Percentiles rank a stretch among this genome's conserved stretches.
phyloP scores from a whole-genome alignment of 2,888 invertebrate genomes.

The Chrysolina americana region DNA sequence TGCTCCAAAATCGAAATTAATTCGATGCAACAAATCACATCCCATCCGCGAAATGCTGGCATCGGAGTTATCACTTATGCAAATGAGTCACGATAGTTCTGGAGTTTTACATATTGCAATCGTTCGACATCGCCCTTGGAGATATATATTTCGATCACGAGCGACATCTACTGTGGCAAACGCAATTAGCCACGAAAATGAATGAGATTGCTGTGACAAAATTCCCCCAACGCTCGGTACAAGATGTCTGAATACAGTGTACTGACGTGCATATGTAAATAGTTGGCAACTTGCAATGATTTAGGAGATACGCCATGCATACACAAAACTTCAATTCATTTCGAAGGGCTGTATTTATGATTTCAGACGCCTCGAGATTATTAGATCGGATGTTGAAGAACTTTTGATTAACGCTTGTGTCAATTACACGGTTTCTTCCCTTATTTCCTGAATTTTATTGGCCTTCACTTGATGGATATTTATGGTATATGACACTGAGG shows the following conservation, averaged over 20 bases:
- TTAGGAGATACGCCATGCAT: constrained; percentile 38
- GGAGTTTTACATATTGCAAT: constrained; percentile 43
- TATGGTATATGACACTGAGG: no score
- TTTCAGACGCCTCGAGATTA: constrained; percentile 19
- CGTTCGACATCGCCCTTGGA: constrained; percentile 32
- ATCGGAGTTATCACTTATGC: constrained; percentile 43
- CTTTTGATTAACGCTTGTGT: constrained; percentile 4
- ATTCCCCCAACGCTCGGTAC: constrained; percentile 32
- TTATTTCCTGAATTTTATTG: no score
- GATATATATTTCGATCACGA: constrained; percentile 52
- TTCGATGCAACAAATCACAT: not conserved
- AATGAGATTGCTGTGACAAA: constrained; percentile 30
- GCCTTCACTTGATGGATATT: no score
- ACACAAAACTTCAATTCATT: constrained; percentile 32
- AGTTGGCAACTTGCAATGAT: constrained; percentile 47
- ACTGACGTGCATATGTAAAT: constrained; percentile 51
- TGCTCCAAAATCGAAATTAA: not conserved
- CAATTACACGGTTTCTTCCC: not conserved
- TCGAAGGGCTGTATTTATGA: constrained; percentile 34
- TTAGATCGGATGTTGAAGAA: not conserved
- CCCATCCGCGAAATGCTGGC: not conserved
- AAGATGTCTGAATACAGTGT: constrained; percentile 44
- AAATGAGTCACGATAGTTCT: constrained; percentile 37
- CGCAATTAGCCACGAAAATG: constrained; percentile 48
- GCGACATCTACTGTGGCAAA: constrained; percentile 50